Evolutionary conservation across 1,140 invertebrate genomes (phyloP).

Genomic region (Zaprionus ghesquierei): DNA sequence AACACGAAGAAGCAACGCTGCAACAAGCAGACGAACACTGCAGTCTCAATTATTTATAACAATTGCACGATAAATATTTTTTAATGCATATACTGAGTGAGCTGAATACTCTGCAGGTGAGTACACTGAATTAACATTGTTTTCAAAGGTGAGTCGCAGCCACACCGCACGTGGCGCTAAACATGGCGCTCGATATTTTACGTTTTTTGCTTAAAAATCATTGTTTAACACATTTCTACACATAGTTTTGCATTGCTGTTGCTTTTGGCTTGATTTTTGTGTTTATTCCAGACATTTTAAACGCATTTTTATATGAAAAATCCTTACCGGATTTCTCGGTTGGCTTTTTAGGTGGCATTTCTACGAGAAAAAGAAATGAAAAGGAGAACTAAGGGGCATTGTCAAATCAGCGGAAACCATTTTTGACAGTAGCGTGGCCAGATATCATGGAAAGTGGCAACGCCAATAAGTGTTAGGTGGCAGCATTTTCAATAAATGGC

Average conservation of each 20-base stretch:
- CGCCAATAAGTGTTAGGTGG: background rate
- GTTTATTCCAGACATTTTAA: slow-evolving; percentile 42
- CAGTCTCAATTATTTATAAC: background rate
- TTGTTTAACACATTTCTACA: slow-evolving; percentile 14
- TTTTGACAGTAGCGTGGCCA: slow-evolving; percentile 59
- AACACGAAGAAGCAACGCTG: slow-evolving; percentile 42
- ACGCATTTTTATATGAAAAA: slow-evolving; percentile 68
- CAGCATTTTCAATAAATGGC: background rate
- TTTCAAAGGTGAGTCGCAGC: slow-evolving; percentile 10
- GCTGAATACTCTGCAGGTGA: background rate
- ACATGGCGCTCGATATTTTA: slow-evolving; percentile 17
- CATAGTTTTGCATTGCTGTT: slow-evolving; percentile 3
- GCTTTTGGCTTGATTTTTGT: slow-evolving; percentile 41
- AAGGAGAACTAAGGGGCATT: slow-evolving; percentile 75
- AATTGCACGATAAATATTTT: slow-evolving; percentile 1
- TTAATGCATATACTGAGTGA: background rate
- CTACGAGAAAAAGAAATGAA: slow-evolving; percentile 83
- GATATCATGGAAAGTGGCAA: slow-evolving; percentile 25
- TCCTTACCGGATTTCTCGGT: slow-evolving; percentile 86
- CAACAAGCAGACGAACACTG: slow-evolving; percentile 2
- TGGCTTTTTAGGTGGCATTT: slow-evolving; percentile 87
- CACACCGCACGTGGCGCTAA: slow-evolving; percentile 66
- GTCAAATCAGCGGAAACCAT: slow-evolving; percentile 75
- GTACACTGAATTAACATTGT: background rate
- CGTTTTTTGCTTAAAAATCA: slow-evolving; percentile 43